Conservation (phyloP, 2,888 invertebrate genomes). For the Orthosia cruda region DNA sequence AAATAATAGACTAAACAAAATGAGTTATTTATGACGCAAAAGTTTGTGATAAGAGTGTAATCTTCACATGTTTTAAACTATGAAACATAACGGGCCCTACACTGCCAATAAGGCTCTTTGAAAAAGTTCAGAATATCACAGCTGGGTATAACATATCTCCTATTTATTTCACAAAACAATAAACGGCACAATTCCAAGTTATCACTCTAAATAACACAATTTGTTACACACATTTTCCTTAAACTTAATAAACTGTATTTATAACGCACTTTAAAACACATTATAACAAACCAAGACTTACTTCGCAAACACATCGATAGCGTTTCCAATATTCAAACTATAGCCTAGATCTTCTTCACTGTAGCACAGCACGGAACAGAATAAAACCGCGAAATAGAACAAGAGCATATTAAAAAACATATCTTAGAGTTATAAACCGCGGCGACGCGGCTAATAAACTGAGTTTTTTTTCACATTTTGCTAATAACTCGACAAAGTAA, state of each 20-base stretch:
- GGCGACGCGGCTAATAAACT: constrained; percentile 79
- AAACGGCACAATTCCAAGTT: neutral
- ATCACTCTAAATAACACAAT: neutral
- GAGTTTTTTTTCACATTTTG: constrained; percentile 87
- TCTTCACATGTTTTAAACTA: neutral
- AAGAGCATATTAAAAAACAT: constrained; percentile 75
- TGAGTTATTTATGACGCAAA: constrained; percentile 6
- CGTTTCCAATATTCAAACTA: constrained; percentile 85
- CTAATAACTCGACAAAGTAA: constrained; percentile 83
- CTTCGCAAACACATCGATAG: constrained; percentile 90
- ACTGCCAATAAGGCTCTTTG: too few relatives aligned
- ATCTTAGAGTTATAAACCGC: constrained; percentile 71
- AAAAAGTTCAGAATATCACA: neutral
- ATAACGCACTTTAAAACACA: constrained; percentile 12
- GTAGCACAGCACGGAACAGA: constrained; percentile 76
- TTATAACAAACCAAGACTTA: constrained; percentile 74
- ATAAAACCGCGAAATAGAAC: constrained; percentile 73
- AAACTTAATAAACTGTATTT: neutral
- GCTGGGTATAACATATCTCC: too few relatives aligned
- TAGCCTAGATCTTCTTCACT: constrained; percentile 85
- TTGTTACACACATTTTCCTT: constrained; percentile 14
- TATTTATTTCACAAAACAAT: neutral
- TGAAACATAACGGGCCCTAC: neutral
- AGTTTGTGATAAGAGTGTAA: constrained; percentile 10
- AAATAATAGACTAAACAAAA: constrained; percentile 22